phyloP scores from a whole-genome alignment of 2,888 invertebrate genomes.

The Rotaria socialis region DNA sequence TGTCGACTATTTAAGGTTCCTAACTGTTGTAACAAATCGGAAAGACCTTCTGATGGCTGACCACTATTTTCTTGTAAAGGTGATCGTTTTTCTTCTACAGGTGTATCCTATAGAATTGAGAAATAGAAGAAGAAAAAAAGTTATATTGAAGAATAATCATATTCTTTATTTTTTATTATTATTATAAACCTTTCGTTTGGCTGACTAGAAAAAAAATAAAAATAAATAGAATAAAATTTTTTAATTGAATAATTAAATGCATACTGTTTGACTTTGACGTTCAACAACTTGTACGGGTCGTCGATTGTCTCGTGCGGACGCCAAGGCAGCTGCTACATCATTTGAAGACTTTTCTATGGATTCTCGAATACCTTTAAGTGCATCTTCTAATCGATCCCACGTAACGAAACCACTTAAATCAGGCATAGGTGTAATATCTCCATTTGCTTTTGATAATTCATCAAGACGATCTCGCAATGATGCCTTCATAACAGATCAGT shows the following conservation, averaged over 20 bases:
- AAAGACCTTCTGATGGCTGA: conserved; percentile 15
- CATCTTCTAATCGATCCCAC: conserved; percentile 34
- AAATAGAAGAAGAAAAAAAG: background rate
- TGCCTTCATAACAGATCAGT: background rate
- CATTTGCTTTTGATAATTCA: background rate
- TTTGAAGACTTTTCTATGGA: background rate
- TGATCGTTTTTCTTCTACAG: background rate
- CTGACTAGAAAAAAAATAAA: background rate
- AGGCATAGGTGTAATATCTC: background rate
- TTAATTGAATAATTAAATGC: background rate
- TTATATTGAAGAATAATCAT: too few relatives aligned
- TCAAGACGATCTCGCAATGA: conserved; percentile 18
- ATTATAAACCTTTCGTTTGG: background rate
- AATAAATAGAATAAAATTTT: background rate
- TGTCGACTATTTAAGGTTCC: conserved; percentile 46
- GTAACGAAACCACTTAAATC: background rate
- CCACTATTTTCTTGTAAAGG: background rate
- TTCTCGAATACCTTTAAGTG: background rate
- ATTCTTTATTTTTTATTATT: background rate
- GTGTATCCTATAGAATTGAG: background rate
- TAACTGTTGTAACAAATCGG: conserved; percentile 38
- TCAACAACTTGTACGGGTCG: background rate
- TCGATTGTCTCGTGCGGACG: background rate
- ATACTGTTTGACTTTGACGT: background rate
- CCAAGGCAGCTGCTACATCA: background rate